Evolutionary conservation across 2,797 vertebrate species (phyloP).

Genomic region (Squalus acanthias): DNA sequence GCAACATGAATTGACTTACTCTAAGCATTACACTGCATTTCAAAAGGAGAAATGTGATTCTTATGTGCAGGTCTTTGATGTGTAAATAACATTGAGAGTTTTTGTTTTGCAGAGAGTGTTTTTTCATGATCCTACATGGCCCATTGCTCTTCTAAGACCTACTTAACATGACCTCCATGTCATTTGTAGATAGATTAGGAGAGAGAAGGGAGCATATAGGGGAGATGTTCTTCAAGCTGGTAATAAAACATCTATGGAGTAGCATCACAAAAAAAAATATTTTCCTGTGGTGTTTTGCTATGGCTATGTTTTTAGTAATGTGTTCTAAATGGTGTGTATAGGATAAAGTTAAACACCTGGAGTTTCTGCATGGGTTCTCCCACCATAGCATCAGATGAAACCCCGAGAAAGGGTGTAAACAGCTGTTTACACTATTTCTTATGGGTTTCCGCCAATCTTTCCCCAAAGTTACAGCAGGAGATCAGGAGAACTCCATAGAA

Average conservation of each 20-base stretch:
- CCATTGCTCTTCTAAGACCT: constrained; percentile 38
- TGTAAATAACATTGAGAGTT: constrained; percentile 38
- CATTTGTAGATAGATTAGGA: constrained; percentile 34
- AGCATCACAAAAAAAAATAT: neutral
- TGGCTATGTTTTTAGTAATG: neutral
- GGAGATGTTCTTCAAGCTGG: constrained; percentile 16
- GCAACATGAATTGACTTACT: constrained; percentile 37
- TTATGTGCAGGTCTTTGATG: constrained; percentile 35
- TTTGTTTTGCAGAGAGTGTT: constrained; percentile 36
- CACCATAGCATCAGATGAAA: neutral
- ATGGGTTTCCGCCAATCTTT: neutral
- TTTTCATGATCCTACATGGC: constrained; percentile 38
- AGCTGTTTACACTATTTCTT: neutral
- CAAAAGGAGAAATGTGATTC: constrained; percentile 39
- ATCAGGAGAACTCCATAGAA: neutral
- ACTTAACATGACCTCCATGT: constrained; percentile 37
- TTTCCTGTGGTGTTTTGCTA: constrained; percentile 17
- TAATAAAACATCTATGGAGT: constrained; percentile 2
- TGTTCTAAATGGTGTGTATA: neutral
- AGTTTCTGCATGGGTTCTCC: neutral
- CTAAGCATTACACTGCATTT: constrained; percentile 36
- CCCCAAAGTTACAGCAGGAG: neutral
- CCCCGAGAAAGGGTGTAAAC: neutral
- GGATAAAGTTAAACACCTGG: constrained; percentile 5
- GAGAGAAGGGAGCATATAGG: constrained; percentile 6